Base-by-base conservation (phyloP, 2,113 vertebrate species). In the Scatophagus argus region DNA sequence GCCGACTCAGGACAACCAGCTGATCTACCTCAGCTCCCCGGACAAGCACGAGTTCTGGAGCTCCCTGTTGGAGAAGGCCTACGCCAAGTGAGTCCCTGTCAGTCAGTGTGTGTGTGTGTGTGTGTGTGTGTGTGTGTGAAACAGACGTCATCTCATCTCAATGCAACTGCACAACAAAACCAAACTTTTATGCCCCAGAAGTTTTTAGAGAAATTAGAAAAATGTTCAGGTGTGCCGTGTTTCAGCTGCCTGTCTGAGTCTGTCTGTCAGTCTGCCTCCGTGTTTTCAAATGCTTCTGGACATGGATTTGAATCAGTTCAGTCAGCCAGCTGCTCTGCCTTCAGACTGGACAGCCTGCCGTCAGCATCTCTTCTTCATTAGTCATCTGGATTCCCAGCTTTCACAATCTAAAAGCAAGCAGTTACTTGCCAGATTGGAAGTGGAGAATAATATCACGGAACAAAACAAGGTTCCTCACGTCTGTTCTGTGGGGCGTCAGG, bases 31-130 rank as follows among this genome's bases (percentile, higher is more conserved):
- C 29, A 88, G 70, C 36, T 95, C 93, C 2, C 85, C 91, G 0
- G 76, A 89, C 1, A 81, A 5, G 54, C 1, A 80, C 0, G 95
- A 95, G 88, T 95, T 95, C 87, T 95, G 95, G 95, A 95, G 93
- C 77, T 62, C 93, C 0, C 91, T 95, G 75, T 90, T 95, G 84
- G 95, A 95, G 76, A 95, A 95, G 69, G 95, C 95, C 41, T 95
- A 95, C 4, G 94, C 95, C 72, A 95, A 95, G 95, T 95, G 55
- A 93, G 93, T 88, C 21, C 3, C 9, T 29, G 38, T 46, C 9
- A 44, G 9, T 25, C 23, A 11, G 14, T 8, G 6, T 43, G 55
- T 56, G 31, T 60, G 54, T 76, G 25, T 65, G 43, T 23, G 46
- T 61, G 38, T 27, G 59, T 52, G 49, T 17, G 27, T 16, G 6